Evolutionary conservation across 2,113 vertebrate species (phyloP), one percentile per base, ranked within the genome.

Genomic region (Hippolais icterina): DNA sequence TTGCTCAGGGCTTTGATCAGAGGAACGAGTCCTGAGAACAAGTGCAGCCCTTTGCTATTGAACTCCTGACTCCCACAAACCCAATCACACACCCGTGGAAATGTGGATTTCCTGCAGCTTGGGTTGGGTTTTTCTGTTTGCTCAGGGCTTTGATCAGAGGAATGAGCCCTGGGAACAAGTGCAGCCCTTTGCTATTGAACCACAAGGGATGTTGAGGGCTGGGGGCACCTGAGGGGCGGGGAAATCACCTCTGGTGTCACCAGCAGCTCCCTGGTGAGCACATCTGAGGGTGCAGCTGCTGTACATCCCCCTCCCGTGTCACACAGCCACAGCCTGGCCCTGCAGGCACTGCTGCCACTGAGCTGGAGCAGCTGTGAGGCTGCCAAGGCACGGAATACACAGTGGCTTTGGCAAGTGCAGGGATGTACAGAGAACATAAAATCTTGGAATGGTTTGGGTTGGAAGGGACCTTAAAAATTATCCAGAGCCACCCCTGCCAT

Each of bases 131-230:
- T 59, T 46, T 20, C 49, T 19, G 70, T 46, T 39, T 39, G 37
- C 37, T 39, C 37, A 39, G 37, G 37, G 37, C 37, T 39, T 39
- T 39, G 37, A 39, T 39, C 37, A 39, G 8, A 39, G 37, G 37
- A 39, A 39, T 9, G 37, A 39, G 37, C 11, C 9, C 37, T 39
- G 37, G 37, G 37, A 39, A 11, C 37, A 39, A 39, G 37, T 39
- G 37, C 37, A 39, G 37, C 37, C 37, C 37, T 39, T 39, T 39
- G 75, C n/a, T 37, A 0, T 15, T 2, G 19, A 60, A 20, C 28
- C 53, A 0, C 20, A 20, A 53, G 5, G 5, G 53, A 17, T 0
- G 0, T 1, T 14, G 5, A 0, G 10, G 68, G 69, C 25, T 5
- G 37, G 25, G 74, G 24, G 12, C 28, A 35, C 29, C 41, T 1